A percentile compares a stretch with the other conserved stretches of the same genome.
Evolutionary conservation across 2,113 vertebrate genomes (phyloP).

Genomic region (Callocephalon fimbriatum): DNA sequence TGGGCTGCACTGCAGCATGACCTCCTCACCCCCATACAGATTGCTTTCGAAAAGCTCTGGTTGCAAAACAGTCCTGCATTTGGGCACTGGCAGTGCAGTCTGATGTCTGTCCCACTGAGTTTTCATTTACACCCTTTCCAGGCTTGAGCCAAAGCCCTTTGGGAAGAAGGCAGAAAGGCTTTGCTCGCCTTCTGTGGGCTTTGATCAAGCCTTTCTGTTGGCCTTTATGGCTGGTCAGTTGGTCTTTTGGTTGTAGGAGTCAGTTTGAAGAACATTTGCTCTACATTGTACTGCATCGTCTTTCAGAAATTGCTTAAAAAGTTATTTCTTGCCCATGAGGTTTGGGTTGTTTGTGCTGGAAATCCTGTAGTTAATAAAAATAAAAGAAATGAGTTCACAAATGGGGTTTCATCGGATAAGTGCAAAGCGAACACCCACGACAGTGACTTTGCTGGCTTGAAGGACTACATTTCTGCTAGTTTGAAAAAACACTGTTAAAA

Average conservation of each 20-base stretch:
- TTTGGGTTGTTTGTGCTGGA: background rate
- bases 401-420: background rate
- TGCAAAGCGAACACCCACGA: background rate
- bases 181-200: background rate
- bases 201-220: background rate
- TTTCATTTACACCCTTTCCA: background rate
- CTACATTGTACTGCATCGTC: background rate
- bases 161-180: background rate
- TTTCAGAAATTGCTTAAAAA: background rate
- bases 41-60: background rate
- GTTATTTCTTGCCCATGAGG: background rate
- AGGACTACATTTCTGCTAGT: background rate
- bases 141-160: background rate
- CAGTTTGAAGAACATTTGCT: fast-evolving
- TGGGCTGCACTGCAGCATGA: background rate
- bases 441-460: background rate
- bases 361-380: background rate
- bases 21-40: background rate
- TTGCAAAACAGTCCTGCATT: background rate
- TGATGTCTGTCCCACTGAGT: background rate
- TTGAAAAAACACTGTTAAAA: background rate
- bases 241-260: background rate
- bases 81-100: background rate
- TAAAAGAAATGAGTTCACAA: background rate
- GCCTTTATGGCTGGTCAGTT: fast-evolving